phyloP scores from a whole-genome alignment of 2,113 vertebrate genomes.

The Coptodon rendalli region DNA sequence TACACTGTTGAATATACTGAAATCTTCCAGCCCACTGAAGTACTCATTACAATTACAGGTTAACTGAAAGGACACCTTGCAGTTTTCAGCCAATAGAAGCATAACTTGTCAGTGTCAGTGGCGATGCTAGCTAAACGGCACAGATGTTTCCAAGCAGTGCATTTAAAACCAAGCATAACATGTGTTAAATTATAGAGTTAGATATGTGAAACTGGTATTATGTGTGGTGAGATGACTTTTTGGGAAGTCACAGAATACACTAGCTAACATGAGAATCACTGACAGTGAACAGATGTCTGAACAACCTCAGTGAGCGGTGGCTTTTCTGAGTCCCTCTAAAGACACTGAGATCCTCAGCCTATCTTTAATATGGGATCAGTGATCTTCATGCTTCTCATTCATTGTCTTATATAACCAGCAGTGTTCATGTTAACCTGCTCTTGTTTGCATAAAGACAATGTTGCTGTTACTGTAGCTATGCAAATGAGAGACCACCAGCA shows the following conservation, averaged over 20 bases:
- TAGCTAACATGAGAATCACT: background rate
- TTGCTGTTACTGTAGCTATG: background rate
- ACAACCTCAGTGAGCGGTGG: background rate
- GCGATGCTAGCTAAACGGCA: background rate
- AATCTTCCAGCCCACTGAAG: background rate
- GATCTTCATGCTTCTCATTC: background rate
- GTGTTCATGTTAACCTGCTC: rapidly evolving
- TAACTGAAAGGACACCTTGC: background rate
- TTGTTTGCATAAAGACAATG: background rate
- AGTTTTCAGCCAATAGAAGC: background rate
- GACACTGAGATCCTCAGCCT: background rate
- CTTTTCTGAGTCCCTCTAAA: background rate
- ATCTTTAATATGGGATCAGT: rapidly evolving
- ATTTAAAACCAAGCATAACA: background rate
- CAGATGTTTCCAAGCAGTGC: background rate
- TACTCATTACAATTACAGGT: background rate
- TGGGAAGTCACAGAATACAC: background rate
- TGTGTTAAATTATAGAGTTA: background rate
- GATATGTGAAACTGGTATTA: rapidly evolving
- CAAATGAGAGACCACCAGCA: background rate
- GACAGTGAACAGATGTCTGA: background rate
- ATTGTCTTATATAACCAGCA: background rate
- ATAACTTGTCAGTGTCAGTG: background rate
- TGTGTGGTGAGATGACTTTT: rapidly evolving
- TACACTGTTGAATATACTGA: background rate